Percentiles rank a stretch among this genome's conserved stretches.
Conservation (phyloP, 2,888 invertebrate species). For the Himalopsyche tibetana region DNA sequence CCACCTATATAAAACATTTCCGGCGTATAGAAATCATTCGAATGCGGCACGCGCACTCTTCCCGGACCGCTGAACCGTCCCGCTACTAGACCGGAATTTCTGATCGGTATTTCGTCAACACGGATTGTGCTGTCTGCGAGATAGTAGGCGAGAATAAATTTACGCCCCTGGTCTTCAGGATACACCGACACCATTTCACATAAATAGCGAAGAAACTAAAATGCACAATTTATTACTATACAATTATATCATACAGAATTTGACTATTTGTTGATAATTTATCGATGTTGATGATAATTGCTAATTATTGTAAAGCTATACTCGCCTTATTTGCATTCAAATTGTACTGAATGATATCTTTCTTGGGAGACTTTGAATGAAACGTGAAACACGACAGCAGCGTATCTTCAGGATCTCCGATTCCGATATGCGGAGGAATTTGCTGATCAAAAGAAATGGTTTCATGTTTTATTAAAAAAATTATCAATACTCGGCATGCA, state of each 20-base stretch:
- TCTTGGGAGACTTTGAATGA: slow-evolving; percentile 83
- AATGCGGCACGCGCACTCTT: slow-evolving; percentile 81
- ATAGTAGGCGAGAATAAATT: slow-evolving; percentile 86
- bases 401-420: slow-evolving; percentile 87
- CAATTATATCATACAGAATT: slow-evolving; percentile 55
- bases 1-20: slow-evolving; percentile 87
- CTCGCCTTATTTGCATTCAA: slow-evolving; percentile 82
- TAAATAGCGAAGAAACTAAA: slow-evolving; percentile 82
- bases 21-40: slow-evolving; percentile 86
- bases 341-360: slow-evolving; percentile 85
- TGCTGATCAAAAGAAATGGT: not conserved
- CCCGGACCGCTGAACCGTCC: slow-evolving; percentile 85
- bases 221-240: slow-evolving; percentile 44
- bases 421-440: slow-evolving; percentile 83
- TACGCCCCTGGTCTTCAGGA: slow-evolving; percentile 85
- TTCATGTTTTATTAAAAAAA: too few species aligned
- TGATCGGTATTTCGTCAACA: slow-evolving; percentile 84
- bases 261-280: too few species aligned
- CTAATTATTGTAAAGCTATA: not conserved
- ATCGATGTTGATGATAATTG: too few species aligned
- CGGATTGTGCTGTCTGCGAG: slow-evolving; percentile 85
- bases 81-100: slow-evolving; percentile 85
- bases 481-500: too few species aligned
- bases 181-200: slow-evolving; percentile 86
- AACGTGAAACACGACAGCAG: slow-evolving; percentile 84